Percentiles rank a stretch among this genome's conserved stretches.
phyloP scores from a whole-genome alignment of 2,797 vertebrate genomes.

The Simalia tracyae region DNA sequence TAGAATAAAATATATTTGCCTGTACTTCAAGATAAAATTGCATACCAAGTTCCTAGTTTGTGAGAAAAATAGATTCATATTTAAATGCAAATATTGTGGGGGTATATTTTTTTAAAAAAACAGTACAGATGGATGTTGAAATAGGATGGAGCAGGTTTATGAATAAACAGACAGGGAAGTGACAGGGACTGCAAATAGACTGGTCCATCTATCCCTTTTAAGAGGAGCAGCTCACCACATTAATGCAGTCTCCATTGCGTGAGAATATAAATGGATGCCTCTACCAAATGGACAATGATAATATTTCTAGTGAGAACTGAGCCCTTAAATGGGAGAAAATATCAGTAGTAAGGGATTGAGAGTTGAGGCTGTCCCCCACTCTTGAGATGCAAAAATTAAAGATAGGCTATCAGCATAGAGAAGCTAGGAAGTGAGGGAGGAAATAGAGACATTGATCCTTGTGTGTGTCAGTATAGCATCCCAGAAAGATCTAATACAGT shows the following conservation, averaged over 20 bases:
- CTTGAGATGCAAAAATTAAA: neutral
- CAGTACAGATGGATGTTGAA: neutral
- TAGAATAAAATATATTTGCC: neutral
- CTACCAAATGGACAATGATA: neutral
- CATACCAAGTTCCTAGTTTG: neutral
- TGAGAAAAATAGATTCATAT: neutral
- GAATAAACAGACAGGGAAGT: neutral
- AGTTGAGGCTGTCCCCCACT: neutral
- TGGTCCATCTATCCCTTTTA: neutral
- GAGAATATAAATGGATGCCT: neutral
- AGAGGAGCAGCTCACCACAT: neutral
- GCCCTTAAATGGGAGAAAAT: neutral
- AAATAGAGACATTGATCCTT: neutral
- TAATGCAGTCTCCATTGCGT: neutral
- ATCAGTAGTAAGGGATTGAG: neutral
- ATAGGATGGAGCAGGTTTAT: neutral
- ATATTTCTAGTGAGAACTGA: neutral
- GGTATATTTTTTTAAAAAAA: neutral
- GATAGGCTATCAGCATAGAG: neutral
- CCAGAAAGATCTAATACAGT: neutral
- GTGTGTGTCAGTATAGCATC: neutral
- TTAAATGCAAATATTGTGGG: neutral
- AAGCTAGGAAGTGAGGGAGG: neutral
- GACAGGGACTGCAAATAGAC: neutral
- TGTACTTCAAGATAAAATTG: neutral